Conservation (phyloP, 2,113 vertebrate species). For the Sprattus sprattus region DNA sequence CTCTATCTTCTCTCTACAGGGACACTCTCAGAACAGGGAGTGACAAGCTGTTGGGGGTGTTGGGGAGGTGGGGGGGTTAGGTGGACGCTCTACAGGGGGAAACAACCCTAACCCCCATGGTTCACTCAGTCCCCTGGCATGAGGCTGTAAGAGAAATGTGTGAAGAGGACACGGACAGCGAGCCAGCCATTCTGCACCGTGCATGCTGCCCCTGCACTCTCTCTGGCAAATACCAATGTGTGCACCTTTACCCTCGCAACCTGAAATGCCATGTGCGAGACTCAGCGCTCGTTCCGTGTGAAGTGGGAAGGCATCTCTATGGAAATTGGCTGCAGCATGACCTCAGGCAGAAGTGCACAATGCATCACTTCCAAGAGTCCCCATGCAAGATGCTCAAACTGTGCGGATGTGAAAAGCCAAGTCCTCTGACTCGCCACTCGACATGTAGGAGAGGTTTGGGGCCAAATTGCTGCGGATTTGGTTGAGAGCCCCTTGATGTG, state of each 20-base stretch:
- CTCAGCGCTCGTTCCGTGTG: background rate
- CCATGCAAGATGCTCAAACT: background rate
- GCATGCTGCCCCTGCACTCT: background rate
- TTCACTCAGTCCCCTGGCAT: background rate
- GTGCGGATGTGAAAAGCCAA: background rate
- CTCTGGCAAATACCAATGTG: background rate
- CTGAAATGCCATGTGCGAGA: background rate
- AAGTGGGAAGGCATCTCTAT: background rate
- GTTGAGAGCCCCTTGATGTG: slow-evolving; percentile 16
- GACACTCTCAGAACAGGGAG: background rate
- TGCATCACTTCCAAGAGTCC: background rate
- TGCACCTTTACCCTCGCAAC: background rate
- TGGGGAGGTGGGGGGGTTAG: background rate
- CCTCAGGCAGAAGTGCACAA: background rate
- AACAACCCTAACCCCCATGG: background rate
- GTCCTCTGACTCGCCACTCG: background rate
- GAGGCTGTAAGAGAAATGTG: background rate
- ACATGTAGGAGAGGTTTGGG: background rate
- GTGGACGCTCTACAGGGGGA: background rate
- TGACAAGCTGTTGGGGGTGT: slow-evolving; percentile 8
- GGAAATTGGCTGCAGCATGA: background rate
- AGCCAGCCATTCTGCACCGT: background rate
- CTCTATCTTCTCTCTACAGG: background rate
- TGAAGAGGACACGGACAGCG: background rate
- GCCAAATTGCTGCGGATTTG: slow-evolving; percentile 35